A percentile compares a stretch with the other conserved stretches of the same genome.
phyloP scores from a whole-genome alignment of 2,113 vertebrate genomes.

The Helogale parvula region DNA sequence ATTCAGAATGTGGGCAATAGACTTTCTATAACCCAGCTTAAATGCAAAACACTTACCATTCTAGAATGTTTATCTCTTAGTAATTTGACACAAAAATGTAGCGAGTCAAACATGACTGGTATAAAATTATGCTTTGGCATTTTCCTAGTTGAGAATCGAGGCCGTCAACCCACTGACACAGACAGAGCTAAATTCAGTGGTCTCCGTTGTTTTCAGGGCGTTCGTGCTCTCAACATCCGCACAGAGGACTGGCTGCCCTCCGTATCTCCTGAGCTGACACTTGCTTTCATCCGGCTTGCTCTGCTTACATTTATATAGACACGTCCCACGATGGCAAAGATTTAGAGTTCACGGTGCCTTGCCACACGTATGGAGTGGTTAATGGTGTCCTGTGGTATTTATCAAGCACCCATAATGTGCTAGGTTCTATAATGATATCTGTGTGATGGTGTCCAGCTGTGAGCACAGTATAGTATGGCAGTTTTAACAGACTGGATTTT shows the following conservation, averaged over 20 bases:
- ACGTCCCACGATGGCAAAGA: background rate
- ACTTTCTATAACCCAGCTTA: background rate
- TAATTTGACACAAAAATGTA: background rate
- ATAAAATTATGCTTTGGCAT: background rate
- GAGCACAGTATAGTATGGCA: background rate
- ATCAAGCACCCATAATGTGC: background rate
- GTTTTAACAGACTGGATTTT: background rate
- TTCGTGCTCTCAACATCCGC: background rate
- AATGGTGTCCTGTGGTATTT: background rate
- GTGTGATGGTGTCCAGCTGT: background rate
- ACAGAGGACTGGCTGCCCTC: constrained; percentile 30
- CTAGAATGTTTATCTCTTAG: constrained; percentile 40
- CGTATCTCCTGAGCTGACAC: constrained; percentile 43
- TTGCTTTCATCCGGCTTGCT: constrained; percentile 23
- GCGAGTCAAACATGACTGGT: constrained; percentile 38
- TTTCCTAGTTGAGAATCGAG: constrained; percentile 38
- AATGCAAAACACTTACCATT: background rate
- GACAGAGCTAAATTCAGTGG: background rate
- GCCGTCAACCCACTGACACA: background rate
- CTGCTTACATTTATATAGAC: background rate
- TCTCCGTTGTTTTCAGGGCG: background rate
- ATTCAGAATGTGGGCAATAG: background rate
- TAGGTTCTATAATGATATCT: background rate
- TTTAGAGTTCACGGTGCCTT: background rate
- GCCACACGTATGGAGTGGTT: background rate